Conservation (phyloP, 2,797 vertebrate species). For the Fundulus diaphanus region DNA sequence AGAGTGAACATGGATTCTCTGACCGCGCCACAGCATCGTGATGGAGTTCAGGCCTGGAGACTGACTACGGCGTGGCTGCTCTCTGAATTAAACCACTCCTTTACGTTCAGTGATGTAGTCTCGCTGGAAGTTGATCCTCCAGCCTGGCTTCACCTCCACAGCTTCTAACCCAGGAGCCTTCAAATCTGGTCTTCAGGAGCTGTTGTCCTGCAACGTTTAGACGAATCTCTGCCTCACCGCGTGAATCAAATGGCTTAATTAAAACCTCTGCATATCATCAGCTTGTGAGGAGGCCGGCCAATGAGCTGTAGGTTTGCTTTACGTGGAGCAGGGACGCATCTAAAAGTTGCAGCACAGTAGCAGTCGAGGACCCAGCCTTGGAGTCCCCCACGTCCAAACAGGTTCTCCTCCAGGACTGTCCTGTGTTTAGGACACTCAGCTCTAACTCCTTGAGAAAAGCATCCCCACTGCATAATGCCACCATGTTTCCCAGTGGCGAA, state of each 20-base stretch:
- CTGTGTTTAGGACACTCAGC: background rate
- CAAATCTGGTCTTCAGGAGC: background rate
- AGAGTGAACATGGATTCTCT: background rate
- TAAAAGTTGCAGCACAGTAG: background rate
- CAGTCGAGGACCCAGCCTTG: background rate
- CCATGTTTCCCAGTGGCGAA: background rate
- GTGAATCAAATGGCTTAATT: background rate
- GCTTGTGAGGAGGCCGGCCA: background rate
- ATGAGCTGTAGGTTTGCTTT: too few relatives aligned
- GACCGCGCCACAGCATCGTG: background rate
- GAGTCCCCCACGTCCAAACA: too few relatives aligned
- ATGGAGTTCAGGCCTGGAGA: background rate
- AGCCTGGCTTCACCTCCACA: background rate
- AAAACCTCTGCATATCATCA: background rate
- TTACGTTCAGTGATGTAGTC: background rate
- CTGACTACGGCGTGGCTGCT: background rate
- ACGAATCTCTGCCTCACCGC: background rate
- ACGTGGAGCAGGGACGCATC: background rate
- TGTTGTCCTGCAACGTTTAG: background rate
- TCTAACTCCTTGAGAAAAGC: too few relatives aligned
- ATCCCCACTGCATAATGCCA: background rate
- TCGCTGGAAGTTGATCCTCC: background rate
- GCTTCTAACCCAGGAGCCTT: background rate
- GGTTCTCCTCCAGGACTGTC: background rate
- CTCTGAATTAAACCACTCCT: background rate